Evolutionary conservation across 2,888 invertebrate genomes (phyloP), one percentile per base, ranked within the genome.

Genomic region (Acanthosepion esculentum): DNA sequence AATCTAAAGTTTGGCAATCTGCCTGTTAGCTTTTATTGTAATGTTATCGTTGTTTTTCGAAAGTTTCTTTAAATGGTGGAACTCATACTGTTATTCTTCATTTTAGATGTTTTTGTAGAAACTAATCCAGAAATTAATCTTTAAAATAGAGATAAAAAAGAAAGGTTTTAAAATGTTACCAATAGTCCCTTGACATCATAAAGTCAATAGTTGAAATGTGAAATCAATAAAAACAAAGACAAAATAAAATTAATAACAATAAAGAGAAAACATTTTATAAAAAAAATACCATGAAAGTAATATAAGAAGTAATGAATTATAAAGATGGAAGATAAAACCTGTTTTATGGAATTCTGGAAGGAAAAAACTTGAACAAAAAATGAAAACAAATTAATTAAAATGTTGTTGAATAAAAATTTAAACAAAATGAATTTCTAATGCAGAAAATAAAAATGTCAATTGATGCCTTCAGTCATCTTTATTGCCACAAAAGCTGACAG

Each of bases 341-440:
- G 18, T 78, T 78, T 78, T 78, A 78, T 78, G 78, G n/a, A 78
- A n/a, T n/a, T n/a, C 78, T n/a, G n/a, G n/a, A 64, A 33, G 78
- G 15, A n/a, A 18, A 78, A 78, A n/a, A n/a, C 5, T 15, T 10
- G n/a, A 15, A 18, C 12, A n/a, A 78, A n/a, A 78, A 10, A 26
- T 10, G 7, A 78, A 78, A 10, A 78, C 6, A 78, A 78, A 78
- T 78, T n/a, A 78, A 78, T 78, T 78, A 78, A n/a, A 78, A 78
- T n/a, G 78, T 78, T 78, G n/a, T 78, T 78, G 78, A n/a, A n/a
- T n/a, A 78, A 78, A 78, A 78, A 78, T 78, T 78, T n/a, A 78
- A 78, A 78, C 78, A n/a, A 78, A 78, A 78, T 78, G 78, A 78
- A 78, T 78, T 78, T 78, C 78, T 33, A 78, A 78, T 78, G 78